Conservation (phyloP, 2,888 invertebrate species). For the Drosophila mimetica region DNA sequence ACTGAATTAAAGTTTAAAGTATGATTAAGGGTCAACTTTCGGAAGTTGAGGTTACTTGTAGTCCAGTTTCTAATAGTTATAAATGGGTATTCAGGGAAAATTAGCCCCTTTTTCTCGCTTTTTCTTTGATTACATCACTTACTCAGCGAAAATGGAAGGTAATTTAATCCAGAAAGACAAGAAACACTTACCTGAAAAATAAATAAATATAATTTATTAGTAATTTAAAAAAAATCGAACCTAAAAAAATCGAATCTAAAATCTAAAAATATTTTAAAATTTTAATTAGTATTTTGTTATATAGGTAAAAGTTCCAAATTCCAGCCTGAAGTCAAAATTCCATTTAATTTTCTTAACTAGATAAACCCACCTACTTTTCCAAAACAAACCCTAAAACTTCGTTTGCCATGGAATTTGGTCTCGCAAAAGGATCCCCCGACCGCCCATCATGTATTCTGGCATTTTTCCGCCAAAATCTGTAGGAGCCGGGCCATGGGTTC, state of each 20-base stretch:
- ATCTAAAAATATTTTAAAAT: neutral
- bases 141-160: neutral
- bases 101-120: neutral
- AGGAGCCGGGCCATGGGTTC: constrained; percentile 18
- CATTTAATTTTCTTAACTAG: too few relatives aligned
- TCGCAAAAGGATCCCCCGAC: constrained; percentile 3
- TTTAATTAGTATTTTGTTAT: too few relatives aligned
- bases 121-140: constrained; percentile 2
- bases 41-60: neutral
- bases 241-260: too few relatives aligned
- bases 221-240: neutral
- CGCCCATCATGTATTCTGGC: constrained; percentile 35
- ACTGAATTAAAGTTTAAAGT: constrained; percentile 8
- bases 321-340: too few relatives aligned
- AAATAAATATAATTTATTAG: neutral
- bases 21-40: constrained; percentile 17
- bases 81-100: neutral
- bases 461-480: constrained; percentile 25
- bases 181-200: constrained; percentile 59
- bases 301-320: too few relatives aligned
- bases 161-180: neutral
- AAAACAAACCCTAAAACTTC: neutral
- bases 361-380: too few relatives aligned
- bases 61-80: neutral
- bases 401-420: neutral